Base-by-base conservation (phyloP, 2,797 vertebrate genomes). In the Sebastiscus tertius region DNA sequence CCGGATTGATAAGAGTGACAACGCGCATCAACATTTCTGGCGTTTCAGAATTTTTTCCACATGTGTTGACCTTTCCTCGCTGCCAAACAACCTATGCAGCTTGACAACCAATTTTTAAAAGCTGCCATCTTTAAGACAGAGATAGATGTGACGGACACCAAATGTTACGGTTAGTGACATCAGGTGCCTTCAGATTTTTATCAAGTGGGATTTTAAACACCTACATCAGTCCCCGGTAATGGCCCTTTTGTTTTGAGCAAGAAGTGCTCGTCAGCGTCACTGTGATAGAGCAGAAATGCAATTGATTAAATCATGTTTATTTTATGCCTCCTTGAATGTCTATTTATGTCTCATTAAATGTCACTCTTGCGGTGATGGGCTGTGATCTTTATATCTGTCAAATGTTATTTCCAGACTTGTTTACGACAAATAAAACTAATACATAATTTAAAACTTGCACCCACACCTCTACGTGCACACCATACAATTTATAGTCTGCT, bases 51-150 rank as follows among this genome's bases (percentile, higher is more conserved):
- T 60, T 62, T 70, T 66, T 62, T 27, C 7, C 29, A 55, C 36
- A 36, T 68, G 36, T 7, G 52, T 14, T 69, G 74, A 85, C 78
- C 87, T 85, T 89, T 88, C 26, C 71, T 60, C 20, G 5, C 26
- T 12, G 54, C 22, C 20, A 31, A 80, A 77, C 75, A 79, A 60
- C 29, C 36, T 14, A 11, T 12, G 61, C 39, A 56, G 59, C 56
- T 66, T 65, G 76, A 82, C 62, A 79, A 24, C 5, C 0, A 2
- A 54, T 70, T 12, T 62, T 71, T 13, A 18, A 22, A 72, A 60
- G 2, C 24, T 67, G 46, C 11, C 78, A 31, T 66, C 13, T 66
- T 58, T 49, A 36, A 62, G 66, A 72, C 49, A 14, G 42, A 59
- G 62, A 60, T 65, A 39, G 8, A 58, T 63, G 49, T 64, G 67